Evolutionary conservation across 2,888 invertebrate genomes (phyloP), one percentile per base, ranked within the genome.

Genomic region (Dilophus febrilis): DNA sequence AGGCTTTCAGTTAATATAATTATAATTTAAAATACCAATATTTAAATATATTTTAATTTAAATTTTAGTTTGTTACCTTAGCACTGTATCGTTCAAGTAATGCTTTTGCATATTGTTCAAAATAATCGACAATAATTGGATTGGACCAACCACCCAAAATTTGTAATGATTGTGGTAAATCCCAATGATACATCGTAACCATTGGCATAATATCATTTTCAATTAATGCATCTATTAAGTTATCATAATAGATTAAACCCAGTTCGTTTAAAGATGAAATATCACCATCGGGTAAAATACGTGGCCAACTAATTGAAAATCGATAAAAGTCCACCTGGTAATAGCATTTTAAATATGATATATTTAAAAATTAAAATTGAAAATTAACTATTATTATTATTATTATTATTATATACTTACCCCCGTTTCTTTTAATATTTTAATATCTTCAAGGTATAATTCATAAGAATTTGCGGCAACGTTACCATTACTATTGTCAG

Each of bases 201-300:
- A 72, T 57, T 0, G 80, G 79, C 37, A 60, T 54, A 41, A 82
- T 76, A 33, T 67, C 68, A 46, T 69, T 70, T 28, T 62, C 65
- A 1, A 73, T 44, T 45, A 81, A 64, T 51, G 68, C 71, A 49
- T 76, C 55, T 40, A 80, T 73, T 6, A 77, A 57, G 44, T 67
- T 63, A 46, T 73, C 72, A 56, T 81, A 82, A 53, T 78, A 77
- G 22, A 64, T 54, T 12, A 74, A 58, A 3, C 77, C 81, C 2
- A 61, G 63, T 47, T 66, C 51, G 50, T 75, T 81, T 11, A 73
- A 55, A n/a, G 59, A 55, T 37, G 68, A 62, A 1, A 63, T 45
- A 36, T 64, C 65, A 31, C 72, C 72, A 18, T 64, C 67, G 0
- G 78, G 74, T 37, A 77, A 52, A 17, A 80, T 60, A 19, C 79